Percentiles rank a stretch among this genome's conserved stretches.
Conservation (phyloP, 2,888 invertebrate genomes). For the Drosophila basisetae region DNA sequence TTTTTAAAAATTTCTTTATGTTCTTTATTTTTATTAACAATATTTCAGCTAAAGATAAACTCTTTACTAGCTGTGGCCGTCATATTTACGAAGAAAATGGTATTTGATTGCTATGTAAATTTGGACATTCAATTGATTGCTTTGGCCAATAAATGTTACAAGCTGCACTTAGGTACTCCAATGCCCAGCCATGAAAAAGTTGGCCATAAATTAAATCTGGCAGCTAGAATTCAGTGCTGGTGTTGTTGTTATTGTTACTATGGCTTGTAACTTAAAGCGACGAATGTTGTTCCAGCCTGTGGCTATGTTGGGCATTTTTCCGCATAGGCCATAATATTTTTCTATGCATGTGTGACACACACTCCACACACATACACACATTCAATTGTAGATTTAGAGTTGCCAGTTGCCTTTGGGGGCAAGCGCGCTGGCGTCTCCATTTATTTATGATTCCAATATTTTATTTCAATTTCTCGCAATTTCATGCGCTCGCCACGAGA, state of each 20-base stretch:
- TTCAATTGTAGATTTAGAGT: slow-evolving; percentile 36
- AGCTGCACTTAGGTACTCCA: slow-evolving; percentile 19
- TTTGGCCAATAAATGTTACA: slow-evolving; percentile 34
- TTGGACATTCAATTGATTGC: slow-evolving; percentile 34
- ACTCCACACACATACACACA: slow-evolving; percentile 11
- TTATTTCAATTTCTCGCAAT: slow-evolving; percentile 77
- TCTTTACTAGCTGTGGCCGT: background rate
- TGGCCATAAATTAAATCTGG: slow-evolving; percentile 51
- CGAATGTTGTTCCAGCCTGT: slow-evolving; percentile 20
- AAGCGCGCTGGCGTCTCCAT: slow-evolving; percentile 38
- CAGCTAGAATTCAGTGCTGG: slow-evolving; percentile 52
- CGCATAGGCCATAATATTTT: slow-evolving; percentile 51
- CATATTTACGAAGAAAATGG: slow-evolving; percentile 20
- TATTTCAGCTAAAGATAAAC: background rate
- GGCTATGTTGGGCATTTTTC: slow-evolving; percentile 20
- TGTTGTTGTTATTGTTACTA: slow-evolving; percentile 21
- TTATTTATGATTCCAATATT: slow-evolving; percentile 74
- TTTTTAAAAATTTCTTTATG: background rate
- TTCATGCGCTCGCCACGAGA: slow-evolving; percentile 63
- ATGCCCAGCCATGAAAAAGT: slow-evolving; percentile 22
- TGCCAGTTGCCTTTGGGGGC: slow-evolving; percentile 25
- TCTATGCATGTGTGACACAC: slow-evolving; percentile 35
- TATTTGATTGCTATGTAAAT: slow-evolving; percentile 27
- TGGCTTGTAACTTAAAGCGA: slow-evolving; percentile 39
- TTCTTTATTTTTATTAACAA: background rate